Percentiles rank a stretch among this genome's conserved stretches.
Evolutionary conservation across 2,888 invertebrate genomes (phyloP).

Genomic region (Pristionchus japonicus): DNA sequence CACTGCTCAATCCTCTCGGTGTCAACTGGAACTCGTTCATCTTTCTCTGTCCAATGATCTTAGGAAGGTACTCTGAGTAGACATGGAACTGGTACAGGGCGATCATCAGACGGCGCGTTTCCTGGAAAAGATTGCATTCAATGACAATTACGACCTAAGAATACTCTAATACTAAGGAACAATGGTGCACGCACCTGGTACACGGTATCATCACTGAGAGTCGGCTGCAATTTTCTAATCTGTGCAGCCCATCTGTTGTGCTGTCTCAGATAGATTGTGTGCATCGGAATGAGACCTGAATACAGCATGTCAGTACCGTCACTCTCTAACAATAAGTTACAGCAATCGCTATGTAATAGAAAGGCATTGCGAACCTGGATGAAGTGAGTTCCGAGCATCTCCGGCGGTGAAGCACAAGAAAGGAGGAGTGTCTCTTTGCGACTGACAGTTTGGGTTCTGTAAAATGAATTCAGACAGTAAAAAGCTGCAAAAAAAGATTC

Average conservation of each 20-base stretch:
- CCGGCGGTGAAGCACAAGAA: slow-evolving; percentile 57
- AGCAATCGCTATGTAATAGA: too few species aligned
- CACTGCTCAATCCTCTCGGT: background rate
- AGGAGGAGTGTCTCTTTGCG: background rate
- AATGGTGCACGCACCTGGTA: slow-evolving; percentile 57
- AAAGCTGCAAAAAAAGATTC: slow-evolving; percentile 9
- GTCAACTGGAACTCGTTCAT: slow-evolving; percentile 54
- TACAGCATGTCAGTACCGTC: background rate
- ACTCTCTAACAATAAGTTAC: too few species aligned
- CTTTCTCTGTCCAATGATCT: slow-evolving; percentile 80
- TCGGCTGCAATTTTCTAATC: slow-evolving; percentile 49
- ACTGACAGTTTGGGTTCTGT: slow-evolving; percentile 52
- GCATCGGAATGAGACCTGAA: slow-evolving; percentile 56
- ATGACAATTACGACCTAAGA: too few species aligned
- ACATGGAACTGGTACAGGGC: slow-evolving; percentile 79
- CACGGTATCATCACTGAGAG: slow-evolving; percentile 55
- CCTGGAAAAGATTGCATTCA: slow-evolving; percentile 51
- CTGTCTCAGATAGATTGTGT: slow-evolving; percentile 64
- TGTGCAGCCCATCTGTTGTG: slow-evolving; percentile 66
- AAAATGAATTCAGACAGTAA: too few species aligned
- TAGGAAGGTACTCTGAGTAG: slow-evolving; percentile 81
- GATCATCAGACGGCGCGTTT: slow-evolving; percentile 75
- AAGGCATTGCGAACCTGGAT: slow-evolving; percentile 54
- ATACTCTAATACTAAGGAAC: background rate
- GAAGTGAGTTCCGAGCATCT: slow-evolving; percentile 65